These are phyloP conservation scores for Oreochromis grahami DNA, from an alignment of 2,797 vertebrate species.

Conservation along the genomic window DNA sequence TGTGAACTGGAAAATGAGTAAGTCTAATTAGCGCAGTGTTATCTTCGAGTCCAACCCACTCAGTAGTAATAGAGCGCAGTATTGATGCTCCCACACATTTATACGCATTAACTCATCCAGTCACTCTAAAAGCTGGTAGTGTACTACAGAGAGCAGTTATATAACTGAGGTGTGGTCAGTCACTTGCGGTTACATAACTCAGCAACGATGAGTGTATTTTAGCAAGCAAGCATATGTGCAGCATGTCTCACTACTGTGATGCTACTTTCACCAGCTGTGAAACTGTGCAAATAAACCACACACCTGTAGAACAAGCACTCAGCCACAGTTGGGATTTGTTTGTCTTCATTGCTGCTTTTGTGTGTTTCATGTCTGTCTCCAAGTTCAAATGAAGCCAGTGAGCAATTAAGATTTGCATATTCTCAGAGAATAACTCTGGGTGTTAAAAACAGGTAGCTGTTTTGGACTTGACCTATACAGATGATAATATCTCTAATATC, in stretches of 20 bases:
- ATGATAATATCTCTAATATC: not conserved
- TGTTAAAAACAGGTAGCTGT: not conserved
- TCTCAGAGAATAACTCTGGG: not conserved
- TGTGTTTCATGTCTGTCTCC: not conserved
- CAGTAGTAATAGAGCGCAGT: slow-evolving; percentile 9
- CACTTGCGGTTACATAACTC: slow-evolving; percentile 15
- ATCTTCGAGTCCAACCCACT: slow-evolving; percentile 8
- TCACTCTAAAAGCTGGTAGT: not conserved
- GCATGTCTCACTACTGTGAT: not conserved
- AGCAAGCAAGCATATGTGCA: not conserved
- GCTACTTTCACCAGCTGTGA: slow-evolving; percentile 5
- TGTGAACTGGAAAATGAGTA: not conserved
- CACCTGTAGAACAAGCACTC: not conserved
- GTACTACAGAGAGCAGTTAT: slow-evolving; percentile 12
- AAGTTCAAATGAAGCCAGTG: not conserved
- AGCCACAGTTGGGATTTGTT: not conserved
- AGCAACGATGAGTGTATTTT: not conserved
- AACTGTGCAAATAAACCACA: slow-evolving; percentile 2
- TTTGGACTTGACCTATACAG: not conserved
- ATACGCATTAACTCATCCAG: slow-evolving; percentile 15
- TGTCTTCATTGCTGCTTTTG: not conserved
- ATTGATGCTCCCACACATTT: slow-evolving; percentile 21
- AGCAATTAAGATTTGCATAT: not conserved
- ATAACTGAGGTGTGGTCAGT: slow-evolving; percentile 43
- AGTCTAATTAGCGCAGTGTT: slow-evolving; percentile 18